Percentiles rank a stretch among this genome's conserved stretches.
phyloP scores from a whole-genome alignment of 2,797 vertebrate genomes.

The Phataginus tricuspis region DNA sequence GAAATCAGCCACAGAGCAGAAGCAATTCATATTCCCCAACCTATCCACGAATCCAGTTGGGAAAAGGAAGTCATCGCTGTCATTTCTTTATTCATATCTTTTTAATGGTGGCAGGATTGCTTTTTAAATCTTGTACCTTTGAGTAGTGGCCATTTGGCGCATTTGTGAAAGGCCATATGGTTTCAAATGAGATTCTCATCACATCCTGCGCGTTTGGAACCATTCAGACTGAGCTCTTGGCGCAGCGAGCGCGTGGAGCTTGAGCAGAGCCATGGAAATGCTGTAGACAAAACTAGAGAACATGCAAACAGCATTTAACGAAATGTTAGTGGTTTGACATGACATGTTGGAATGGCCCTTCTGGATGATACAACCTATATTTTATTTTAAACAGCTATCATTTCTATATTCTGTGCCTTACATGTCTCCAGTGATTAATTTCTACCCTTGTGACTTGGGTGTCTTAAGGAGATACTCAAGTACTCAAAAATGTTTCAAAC shows the following conservation, averaged over 20 bases:
- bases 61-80: conserved; percentile 40
- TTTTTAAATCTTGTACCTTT: conserved; percentile 54
- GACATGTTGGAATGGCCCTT: conserved; percentile 13
- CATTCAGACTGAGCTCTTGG: conserved; percentile 44
- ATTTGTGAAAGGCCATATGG: conserved; percentile 53
- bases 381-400: conserved; percentile 66
- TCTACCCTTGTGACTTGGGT: conserved; percentile 26
- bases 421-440: conserved; percentile 54
- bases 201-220: conserved; percentile 56
- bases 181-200: conserved; percentile 64
- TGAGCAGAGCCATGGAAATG: neutral
- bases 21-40: conserved; percentile 47
- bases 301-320: conserved; percentile 31
- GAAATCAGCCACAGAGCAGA: conserved; percentile 75
- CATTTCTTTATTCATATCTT: conserved; percentile 67
- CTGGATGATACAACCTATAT: conserved; percentile 47
- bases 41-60: neutral
- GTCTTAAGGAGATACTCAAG: neutral
- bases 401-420: conserved; percentile 69
- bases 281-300: conserved; percentile 26
- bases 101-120: conserved; percentile 59
- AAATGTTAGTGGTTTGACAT: conserved; percentile 42
- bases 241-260: neutral
- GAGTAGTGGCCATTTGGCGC: conserved; percentile 56
- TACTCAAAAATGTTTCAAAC: conserved; percentile 26